These are phyloP conservation scores for Cydia fagiglandana DNA, from an alignment of 1,140 invertebrate genomes.

Conservation along the genomic window DNA sequence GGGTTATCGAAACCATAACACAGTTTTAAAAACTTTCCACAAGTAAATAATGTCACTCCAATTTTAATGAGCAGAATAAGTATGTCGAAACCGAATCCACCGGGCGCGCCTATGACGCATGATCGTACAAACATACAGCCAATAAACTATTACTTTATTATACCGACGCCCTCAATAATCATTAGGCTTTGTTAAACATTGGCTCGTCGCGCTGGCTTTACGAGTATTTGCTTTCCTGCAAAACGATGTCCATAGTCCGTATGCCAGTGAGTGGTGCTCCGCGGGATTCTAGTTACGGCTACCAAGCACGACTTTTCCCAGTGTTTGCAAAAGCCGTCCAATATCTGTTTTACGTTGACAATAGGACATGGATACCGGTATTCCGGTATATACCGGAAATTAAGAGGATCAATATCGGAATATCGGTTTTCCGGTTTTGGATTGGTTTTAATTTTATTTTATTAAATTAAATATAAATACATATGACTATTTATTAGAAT, in stretches of 20 bases:
- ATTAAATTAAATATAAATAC: too few relatives aligned
- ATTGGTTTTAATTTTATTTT: too few relatives aligned
- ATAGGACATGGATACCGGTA: background rate
- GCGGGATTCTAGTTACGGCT: slow-evolving; percentile 9
- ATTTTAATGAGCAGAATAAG: slow-evolving; percentile 21
- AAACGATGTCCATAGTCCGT: slow-evolving; percentile 11
- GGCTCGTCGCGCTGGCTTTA: slow-evolving; percentile 30
- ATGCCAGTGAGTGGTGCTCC: slow-evolving; percentile 1
- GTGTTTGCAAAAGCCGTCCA: background rate
- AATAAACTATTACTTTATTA: slow-evolving; percentile 40
- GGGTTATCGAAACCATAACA: background rate
- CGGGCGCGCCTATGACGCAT: slow-evolving; percentile 37
- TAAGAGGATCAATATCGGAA: too few relatives aligned
- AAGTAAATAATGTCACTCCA: background rate
- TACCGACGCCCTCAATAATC: slow-evolving; percentile 37
- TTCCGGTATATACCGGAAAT: background rate
- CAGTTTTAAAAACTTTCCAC: background rate
- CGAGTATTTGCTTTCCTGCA: slow-evolving; percentile 37
- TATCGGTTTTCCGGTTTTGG: too few relatives aligned
- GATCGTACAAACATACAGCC: slow-evolving; percentile 34
- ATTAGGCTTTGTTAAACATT: slow-evolving; percentile 39
- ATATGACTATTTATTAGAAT: too few relatives aligned
- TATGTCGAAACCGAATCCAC: slow-evolving; percentile 21
- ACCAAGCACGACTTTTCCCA: background rate
- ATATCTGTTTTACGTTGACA: background rate